A percentile compares a stretch with the other conserved stretches of the same genome.
Evolutionary conservation across 2,797 vertebrate species (phyloP).

Genomic region (Mormyrops attenuatus): DNA sequence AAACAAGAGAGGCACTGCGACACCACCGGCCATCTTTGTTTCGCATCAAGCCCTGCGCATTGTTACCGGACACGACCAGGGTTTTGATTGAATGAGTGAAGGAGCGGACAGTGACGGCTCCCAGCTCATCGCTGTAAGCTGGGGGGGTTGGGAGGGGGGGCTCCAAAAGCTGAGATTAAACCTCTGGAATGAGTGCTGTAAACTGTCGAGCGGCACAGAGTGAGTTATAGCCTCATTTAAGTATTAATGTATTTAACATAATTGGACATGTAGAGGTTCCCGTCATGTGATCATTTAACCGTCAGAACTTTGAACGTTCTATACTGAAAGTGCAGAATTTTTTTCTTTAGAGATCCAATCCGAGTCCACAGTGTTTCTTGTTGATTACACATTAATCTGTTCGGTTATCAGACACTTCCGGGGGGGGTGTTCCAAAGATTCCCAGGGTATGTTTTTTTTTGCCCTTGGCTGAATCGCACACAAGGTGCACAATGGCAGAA

Average conservation of each 20-base stretch:
- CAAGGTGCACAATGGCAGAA: conserved; percentile 73
- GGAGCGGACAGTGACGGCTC: background rate
- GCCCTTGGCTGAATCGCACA: conserved; percentile 57
- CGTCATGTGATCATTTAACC: background rate
- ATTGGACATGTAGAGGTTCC: background rate
- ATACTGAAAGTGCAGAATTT: background rate
- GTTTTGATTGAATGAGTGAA: background rate
- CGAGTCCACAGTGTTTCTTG: background rate
- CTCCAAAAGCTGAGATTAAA: background rate
- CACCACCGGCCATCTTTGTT: conserved; percentile 61
- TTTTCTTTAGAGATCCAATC: background rate
- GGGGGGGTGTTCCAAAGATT: conserved; percentile 46
- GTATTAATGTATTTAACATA: background rate
- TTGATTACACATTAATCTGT: background rate
- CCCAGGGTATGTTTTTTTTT: conserved; percentile 61
- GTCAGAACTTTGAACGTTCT: background rate
- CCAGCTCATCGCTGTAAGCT: background rate
- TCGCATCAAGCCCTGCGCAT: conserved; percentile 35
- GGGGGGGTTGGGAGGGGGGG: background rate
- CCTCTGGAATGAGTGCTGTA: background rate
- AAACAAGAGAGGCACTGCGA: conserved; percentile 54
- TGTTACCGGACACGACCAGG: background rate
- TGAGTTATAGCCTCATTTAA: background rate
- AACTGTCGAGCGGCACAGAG: background rate
- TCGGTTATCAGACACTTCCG: background rate